Percentiles rank a stretch among this genome's conserved stretches.
These are phyloP conservation scores for Brachyistius frenatus DNA, from an alignment of 2,113 vertebrate genomes.

Conservation along the genomic window DNA sequence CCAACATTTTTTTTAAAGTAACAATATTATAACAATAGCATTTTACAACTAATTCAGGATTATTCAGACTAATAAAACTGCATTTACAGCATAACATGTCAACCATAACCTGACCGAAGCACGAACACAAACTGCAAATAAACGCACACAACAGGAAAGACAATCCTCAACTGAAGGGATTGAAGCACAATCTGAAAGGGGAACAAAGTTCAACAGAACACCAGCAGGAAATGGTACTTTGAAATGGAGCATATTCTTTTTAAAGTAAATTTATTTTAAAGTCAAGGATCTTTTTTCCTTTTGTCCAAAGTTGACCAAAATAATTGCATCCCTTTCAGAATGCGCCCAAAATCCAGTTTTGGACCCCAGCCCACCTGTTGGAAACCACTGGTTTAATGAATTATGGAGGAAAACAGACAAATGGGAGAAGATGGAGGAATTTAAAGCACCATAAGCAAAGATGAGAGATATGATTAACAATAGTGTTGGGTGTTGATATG, in stretches of 20 bases:
- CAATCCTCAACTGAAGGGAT: too few relatives aligned
- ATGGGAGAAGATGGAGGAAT: constrained; percentile 15
- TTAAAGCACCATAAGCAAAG: constrained; percentile 28
- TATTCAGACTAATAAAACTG: too few relatives aligned
- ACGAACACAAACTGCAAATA: too few relatives aligned
- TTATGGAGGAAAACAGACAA: constrained; percentile 10
- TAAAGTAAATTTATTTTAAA: too few relatives aligned
- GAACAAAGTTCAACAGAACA: neutral
- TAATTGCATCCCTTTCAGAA: neutral
- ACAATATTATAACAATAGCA: neutral
- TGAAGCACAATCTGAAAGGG: neutral
- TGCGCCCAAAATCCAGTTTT: neutral
- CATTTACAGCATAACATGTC: too few relatives aligned
- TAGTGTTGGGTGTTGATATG: neutral
- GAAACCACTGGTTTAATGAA: constrained; percentile 34
- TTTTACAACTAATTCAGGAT: too few relatives aligned
- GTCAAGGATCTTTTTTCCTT: too few relatives aligned
- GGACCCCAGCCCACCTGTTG: neutral
- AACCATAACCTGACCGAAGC: too few relatives aligned
- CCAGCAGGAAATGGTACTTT: neutral
- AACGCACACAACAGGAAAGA: neutral
- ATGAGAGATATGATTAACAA: constrained; percentile 28
- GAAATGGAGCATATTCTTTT: too few relatives aligned
- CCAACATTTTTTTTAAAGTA: neutral
- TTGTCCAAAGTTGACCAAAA: neutral